A percentile compares a stretch with the other conserved stretches of the same genome.
These are phyloP conservation scores for Eurois occulta DNA, from an alignment of 2,888 invertebrate species.

Conservation along the genomic window DNA sequence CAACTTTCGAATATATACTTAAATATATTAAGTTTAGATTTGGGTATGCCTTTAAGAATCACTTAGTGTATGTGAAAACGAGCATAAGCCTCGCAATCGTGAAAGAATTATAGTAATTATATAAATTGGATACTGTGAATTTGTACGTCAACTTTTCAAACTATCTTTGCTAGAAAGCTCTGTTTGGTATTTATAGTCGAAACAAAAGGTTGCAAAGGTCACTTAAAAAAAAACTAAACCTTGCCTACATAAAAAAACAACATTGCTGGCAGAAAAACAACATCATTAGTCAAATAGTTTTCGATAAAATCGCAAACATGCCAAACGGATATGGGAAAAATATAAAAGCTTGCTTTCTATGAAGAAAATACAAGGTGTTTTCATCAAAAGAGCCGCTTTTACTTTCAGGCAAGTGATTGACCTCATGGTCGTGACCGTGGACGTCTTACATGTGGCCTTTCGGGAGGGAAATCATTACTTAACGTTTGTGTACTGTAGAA, in stretches of 20 bases:
- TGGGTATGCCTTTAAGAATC: background rate
- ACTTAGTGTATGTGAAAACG: background rate
- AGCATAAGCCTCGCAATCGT: background rate
- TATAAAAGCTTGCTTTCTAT: conserved; percentile 27
- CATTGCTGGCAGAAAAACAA: background rate
- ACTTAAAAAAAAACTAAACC: background rate
- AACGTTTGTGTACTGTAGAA: conserved; percentile 28
- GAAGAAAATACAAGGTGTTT: conserved; percentile 41
- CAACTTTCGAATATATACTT: no score
- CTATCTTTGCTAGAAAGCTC: background rate
- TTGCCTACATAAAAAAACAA: background rate
- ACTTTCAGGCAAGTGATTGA: conserved; percentile 50
- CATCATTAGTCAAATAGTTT: background rate
- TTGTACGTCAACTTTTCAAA: background rate
- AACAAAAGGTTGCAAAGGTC: background rate
- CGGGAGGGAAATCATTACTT: conserved; percentile 51
- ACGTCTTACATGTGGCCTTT: conserved; percentile 40
- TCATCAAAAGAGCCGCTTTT: conserved; percentile 30
- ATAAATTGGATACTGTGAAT: background rate
- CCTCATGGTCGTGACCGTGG: conserved; percentile 47
- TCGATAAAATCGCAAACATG: conserved; percentile 24
- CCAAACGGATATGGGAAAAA: conserved; percentile 44
- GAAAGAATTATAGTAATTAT: background rate
- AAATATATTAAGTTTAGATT: no score
- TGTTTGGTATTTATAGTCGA: background rate